phyloP scores from a whole-genome alignment of 1,140 invertebrate genomes.

The Globodera rostochiensis region DNA sequence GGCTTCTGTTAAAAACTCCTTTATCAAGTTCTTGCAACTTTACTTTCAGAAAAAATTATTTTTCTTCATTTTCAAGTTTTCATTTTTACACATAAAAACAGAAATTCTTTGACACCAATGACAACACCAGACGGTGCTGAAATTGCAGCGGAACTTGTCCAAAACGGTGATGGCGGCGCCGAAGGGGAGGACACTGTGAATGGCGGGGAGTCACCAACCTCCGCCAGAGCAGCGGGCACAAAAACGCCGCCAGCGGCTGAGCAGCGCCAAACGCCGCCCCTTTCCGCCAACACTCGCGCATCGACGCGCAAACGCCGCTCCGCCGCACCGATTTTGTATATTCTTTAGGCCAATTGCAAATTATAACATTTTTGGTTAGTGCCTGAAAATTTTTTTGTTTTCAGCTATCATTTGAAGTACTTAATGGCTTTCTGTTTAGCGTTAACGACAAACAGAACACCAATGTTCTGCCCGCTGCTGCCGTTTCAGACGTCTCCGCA shows the following conservation, averaged over 20 bases:
- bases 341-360: background rate
- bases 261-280: background rate
- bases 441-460: background rate
- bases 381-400: too few species aligned
- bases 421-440: background rate
- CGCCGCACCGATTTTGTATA: background rate
- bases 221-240: background rate
- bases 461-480: background rate
- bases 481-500: too few species aligned
- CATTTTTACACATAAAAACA: background rate
- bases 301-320: conserved; percentile 9
- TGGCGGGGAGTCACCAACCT: background rate
- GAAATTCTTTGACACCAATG: background rate
- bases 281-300: conserved; percentile 3
- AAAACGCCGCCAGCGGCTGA: background rate
- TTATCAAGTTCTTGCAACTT: too few species aligned
- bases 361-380: too few species aligned
- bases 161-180: background rate
- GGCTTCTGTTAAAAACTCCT: too few species aligned
- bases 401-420: background rate
- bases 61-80: too few species aligned
- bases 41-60: too few species aligned
- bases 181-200: background rate
- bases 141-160: background rate
- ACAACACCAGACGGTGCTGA: background rate